Evolutionary conservation across 2,113 vertebrate genomes (phyloP).

Genomic region (Carettochelys insculpta): DNA sequence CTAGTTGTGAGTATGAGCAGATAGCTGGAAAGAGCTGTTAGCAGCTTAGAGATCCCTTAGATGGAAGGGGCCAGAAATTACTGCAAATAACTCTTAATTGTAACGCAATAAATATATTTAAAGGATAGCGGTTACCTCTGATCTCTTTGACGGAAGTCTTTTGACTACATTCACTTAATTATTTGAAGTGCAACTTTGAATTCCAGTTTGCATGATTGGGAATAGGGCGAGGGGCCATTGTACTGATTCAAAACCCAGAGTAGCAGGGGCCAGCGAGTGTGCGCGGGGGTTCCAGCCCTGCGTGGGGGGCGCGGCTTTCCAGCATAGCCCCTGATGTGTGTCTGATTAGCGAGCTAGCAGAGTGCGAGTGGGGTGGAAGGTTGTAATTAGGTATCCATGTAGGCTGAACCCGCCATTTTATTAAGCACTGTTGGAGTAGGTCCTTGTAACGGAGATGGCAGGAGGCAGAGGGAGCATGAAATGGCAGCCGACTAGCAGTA

Average conservation of each 20-base stretch:
- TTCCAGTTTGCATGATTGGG: background rate
- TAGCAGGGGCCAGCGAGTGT: background rate
- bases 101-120: background rate
- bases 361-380: slow-evolving; percentile 55
- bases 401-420: slow-evolving; percentile 67
- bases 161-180: background rate
- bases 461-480: slow-evolving; percentile 67
- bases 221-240: slow-evolving; percentile 34
- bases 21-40: background rate
- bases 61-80: background rate
- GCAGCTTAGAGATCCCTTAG: background rate
- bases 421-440: slow-evolving; percentile 64
- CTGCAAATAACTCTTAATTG: background rate
- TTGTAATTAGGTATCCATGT: slow-evolving; percentile 64
- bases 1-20: background rate
- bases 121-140: background rate
- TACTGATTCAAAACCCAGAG: slow-evolving; percentile 25
- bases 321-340: background rate
- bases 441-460: slow-evolving; percentile 69
- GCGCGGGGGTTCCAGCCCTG: background rate
- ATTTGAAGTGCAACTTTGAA: background rate
- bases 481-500: slow-evolving; percentile 68
- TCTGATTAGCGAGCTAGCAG: slow-evolving; percentile 14
- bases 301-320: background rate
- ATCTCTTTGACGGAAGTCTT: background rate